phyloP scores from a whole-genome alignment of 2,797 vertebrate genomes.

The Dromococcyx pavoninus region DNA sequence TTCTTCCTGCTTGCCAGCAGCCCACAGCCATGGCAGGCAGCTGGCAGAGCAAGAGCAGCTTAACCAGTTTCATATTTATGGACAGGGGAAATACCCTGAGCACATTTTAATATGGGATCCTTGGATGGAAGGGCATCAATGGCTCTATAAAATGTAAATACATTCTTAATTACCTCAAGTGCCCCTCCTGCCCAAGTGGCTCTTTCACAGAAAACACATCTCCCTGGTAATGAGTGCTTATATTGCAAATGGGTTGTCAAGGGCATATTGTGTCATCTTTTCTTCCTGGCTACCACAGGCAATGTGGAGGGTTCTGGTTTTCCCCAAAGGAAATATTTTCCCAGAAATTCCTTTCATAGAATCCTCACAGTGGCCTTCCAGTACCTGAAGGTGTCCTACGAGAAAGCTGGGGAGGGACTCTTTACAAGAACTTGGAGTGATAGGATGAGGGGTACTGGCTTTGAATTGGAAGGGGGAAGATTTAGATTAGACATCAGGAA shows the following conservation, averaged over 20 bases:
- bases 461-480: too few relatives aligned
- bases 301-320: neutral
- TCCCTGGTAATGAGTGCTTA: conserved; percentile 70
- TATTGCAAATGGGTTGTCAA: conserved; percentile 68
- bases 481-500: too few relatives aligned
- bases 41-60: conserved; percentile 53
- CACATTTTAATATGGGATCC: conserved; percentile 55
- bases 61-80: conserved; percentile 77
- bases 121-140: conserved; percentile 62
- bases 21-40: conserved; percentile 25
- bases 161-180: conserved; percentile 78
- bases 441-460: too few relatives aligned
- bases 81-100: conserved; percentile 51
- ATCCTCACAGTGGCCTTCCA: too few relatives aligned
- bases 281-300: neutral
- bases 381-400: too few relatives aligned
- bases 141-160: conserved; percentile 76
- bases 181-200: conserved; percentile 68
- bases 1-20: neutral
- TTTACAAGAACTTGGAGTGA: too few relatives aligned
- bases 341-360: neutral
- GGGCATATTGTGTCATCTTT: conserved; percentile 40
- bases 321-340: neutral
- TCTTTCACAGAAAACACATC: conserved; percentile 64
- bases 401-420: too few relatives aligned